Conservation (phyloP, 1,140 invertebrate genomes). For the Nephila pilipes region DNA sequence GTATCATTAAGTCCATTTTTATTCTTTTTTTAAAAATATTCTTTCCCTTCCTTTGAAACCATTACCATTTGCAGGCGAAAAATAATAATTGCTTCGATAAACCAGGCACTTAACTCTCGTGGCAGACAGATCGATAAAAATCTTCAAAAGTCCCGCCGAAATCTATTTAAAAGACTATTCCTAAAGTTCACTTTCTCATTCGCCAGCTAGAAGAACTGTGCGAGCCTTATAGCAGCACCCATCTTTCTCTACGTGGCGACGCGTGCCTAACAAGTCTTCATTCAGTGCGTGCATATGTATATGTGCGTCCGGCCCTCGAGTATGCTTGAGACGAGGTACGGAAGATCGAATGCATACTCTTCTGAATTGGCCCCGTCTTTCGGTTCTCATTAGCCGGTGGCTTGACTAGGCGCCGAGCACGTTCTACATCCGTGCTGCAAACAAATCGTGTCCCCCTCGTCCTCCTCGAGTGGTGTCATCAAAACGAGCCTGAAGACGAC, state of each 20-base stretch:
- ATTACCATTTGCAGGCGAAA: background rate
- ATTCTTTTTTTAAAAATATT: background rate
- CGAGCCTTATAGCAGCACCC: background rate
- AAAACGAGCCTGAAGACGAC: background rate
- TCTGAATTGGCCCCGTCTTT: slow-evolving; percentile 36
- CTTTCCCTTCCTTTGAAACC: background rate
- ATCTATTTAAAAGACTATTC: slow-evolving; percentile 22
- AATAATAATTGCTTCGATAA: background rate
- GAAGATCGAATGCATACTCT: slow-evolving; percentile 19
- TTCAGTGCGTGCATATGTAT: background rate
- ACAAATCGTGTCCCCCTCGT: background rate
- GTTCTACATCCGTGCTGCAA: background rate
- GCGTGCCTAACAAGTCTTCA: background rate
- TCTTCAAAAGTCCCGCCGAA: background rate
- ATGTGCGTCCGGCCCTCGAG: background rate
- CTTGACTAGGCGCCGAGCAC: background rate
- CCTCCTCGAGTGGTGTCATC: background rate
- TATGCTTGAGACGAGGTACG: background rate
- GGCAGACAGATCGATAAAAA: background rate
- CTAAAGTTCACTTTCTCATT: slow-evolving; percentile 13
- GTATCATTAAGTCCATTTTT: too few relatives aligned
- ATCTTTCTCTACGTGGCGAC: background rate
- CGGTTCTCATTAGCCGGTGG: background rate
- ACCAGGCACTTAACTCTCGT: background rate
- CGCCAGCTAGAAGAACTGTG: background rate